phyloP scores from a whole-genome alignment of 1,140 invertebrate species.

The Coenobita brevimanus region DNA sequence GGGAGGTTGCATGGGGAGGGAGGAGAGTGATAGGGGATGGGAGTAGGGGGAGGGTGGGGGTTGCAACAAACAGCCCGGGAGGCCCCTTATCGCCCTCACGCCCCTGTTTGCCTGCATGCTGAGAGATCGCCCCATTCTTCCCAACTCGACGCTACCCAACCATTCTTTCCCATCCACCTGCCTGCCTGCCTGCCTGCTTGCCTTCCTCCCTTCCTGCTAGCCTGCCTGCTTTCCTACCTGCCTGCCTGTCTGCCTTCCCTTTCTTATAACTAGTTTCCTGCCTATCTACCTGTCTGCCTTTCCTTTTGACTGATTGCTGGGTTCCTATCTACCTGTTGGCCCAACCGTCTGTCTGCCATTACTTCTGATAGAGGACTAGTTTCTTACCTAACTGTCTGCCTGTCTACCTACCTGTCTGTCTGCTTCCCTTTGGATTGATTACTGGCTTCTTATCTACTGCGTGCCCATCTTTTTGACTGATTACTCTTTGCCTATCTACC shows the following conservation, averaged over 20 bases:
- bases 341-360: too few relatives aligned
- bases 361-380: too few relatives aligned
- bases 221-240: not conserved
- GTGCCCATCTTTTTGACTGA: too few relatives aligned
- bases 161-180: not conserved
- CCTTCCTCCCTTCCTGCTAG: not conserved
- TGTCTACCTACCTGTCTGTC: too few relatives aligned
- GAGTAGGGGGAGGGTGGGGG: not conserved
- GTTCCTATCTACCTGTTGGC: too few relatives aligned
- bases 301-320: not conserved
- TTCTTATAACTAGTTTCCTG: not conserved
- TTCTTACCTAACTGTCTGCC: too few relatives aligned
- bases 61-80: not conserved
- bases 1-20: not conserved
- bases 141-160: not conserved
- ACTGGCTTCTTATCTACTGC: too few relatives aligned
- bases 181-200: too few relatives aligned
- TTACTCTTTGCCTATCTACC: too few relatives aligned
- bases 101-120: constrained; percentile 30
- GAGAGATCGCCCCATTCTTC: constrained; percentile 34
- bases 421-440: too few relatives aligned
- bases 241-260: not conserved
- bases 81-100: constrained; percentile 19
- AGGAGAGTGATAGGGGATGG: not conserved
- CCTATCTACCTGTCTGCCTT: not conserved